Evolutionary conservation across 2,797 vertebrate species (phyloP), one percentile per base, ranked within the genome.

Genomic region (Sebastes flavidus): DNA sequence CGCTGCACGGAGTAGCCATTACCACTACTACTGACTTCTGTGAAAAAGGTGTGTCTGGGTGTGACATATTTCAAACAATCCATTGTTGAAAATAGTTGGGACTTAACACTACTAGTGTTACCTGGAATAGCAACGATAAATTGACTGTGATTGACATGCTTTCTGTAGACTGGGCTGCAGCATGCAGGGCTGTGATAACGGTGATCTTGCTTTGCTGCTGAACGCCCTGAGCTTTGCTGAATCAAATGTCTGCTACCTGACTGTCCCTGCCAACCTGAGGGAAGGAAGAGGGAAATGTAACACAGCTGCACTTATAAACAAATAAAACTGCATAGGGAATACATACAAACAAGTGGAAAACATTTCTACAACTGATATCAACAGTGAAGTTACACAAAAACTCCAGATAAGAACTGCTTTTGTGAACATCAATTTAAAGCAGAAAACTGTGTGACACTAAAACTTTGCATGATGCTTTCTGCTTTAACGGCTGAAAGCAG

Each of bases 221-320:
- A 88, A 65, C 61, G 42, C 76, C 71, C 82, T 90, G 80, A 85
- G 85, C 77, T 87, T 49, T 80, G 82, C 81, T 89, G 75, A 67
- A 70, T 85, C 83, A 80, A 79, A 70, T 80, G 46, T 38, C 76
- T 82, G 84, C 65, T 79, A 86, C 71, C 86, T 90, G 83, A 85
- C 86, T 86, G 86, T 78, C 66, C 85, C 89, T 90, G 83, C 49
- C 80, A 89, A 84, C 83, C 90, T 92, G 89, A 68, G 60, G 66
- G 78, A 63, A 34, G 78, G 79, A 32, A 79, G 82, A 78, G 82
- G 80, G 80, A 91, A 36, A 85, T 14, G 79, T 87, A 75, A 84
- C 68, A 80, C 67, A 71, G 34, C 42, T 65, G 6, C 42, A 72
- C 27, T 22, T 42, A 42, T 0, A 59, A 16, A 58, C 20, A 52